Evolutionary conservation across 2,113 vertebrate genomes (phyloP).

Genomic region (Pogona vitticeps): DNA sequence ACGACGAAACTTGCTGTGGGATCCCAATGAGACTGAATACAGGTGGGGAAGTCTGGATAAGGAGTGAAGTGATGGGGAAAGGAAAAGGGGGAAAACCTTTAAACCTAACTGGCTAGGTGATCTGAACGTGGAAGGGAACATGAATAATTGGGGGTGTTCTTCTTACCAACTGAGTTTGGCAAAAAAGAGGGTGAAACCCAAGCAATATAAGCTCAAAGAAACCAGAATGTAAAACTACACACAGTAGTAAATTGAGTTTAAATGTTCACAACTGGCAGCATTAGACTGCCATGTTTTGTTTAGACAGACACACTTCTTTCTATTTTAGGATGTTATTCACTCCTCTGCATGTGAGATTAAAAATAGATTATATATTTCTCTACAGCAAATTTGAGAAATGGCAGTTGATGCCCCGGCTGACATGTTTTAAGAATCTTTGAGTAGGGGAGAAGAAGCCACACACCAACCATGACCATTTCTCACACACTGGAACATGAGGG

Average conservation of each 20-base stretch:
- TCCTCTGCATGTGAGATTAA: not conserved
- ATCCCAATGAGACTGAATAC: no score
- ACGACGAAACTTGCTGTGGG: no score
- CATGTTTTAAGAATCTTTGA: not conserved
- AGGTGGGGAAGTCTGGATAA: no score
- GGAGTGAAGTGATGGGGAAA: no score
- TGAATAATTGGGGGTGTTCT: no score
- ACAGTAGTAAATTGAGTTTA: not conserved
- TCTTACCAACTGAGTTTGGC: not conserved
- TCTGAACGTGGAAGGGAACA: no score
- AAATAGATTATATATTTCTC: not conserved
- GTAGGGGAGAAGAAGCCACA: no score
- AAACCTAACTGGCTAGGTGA: no score
- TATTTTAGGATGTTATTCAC: conserved; percentile 27
- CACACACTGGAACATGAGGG: not conserved
- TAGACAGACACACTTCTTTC: not conserved
- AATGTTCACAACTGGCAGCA: conserved; percentile 1
- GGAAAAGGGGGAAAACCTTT: no score
- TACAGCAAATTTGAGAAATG: not conserved
- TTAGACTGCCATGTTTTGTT: conserved; percentile 1
- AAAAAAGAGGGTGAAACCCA: not conserved
- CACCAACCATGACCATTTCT: not conserved
- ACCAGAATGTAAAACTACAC: not conserved
- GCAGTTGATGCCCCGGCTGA: not conserved
- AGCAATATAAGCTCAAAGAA: not conserved